A percentile compares a stretch with the other conserved stretches of the same genome.
Conservation (phyloP, 2,113 vertebrate genomes). For the Paramisgurnus dabryanus region DNA sequence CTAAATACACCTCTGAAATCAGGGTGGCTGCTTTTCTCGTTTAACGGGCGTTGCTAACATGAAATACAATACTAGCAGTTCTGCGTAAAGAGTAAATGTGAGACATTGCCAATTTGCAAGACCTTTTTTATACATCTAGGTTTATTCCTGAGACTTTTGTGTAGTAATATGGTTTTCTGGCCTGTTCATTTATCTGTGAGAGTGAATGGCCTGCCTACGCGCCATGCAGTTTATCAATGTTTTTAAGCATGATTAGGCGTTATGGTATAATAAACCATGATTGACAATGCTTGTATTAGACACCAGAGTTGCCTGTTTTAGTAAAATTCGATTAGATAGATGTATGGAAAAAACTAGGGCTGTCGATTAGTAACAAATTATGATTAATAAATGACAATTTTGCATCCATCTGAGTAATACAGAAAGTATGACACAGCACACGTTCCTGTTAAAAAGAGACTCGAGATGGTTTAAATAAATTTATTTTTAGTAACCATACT, state of each 20-base stretch:
- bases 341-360: background rate
- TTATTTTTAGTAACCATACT: too few relatives aligned
- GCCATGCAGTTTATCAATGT: constrained; percentile 14
- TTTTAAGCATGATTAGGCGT: constrained; percentile 37
- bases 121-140: background rate
- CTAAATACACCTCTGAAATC: constrained; percentile 45
- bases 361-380: too few relatives aligned
- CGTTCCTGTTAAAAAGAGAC: too few relatives aligned
- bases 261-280: background rate
- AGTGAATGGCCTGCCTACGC: constrained; percentile 20
- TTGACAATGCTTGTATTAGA: constrained; percentile 30
- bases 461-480: too few relatives aligned
- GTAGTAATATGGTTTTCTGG: constrained; percentile 2
- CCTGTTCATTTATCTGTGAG: background rate
- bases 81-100: too few relatives aligned
- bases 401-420: too few relatives aligned
- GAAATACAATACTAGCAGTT: background rate
- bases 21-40: constrained; percentile 5
- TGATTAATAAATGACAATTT: too few relatives aligned
- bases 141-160: background rate
- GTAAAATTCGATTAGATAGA: constrained; percentile 1
- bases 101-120: too few relatives aligned
- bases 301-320: constrained; percentile 42
- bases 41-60: background rate
- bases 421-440: too few relatives aligned